Conservation (phyloP, 2,797 vertebrate genomes). For the Sciurus vulgaris region DNA sequence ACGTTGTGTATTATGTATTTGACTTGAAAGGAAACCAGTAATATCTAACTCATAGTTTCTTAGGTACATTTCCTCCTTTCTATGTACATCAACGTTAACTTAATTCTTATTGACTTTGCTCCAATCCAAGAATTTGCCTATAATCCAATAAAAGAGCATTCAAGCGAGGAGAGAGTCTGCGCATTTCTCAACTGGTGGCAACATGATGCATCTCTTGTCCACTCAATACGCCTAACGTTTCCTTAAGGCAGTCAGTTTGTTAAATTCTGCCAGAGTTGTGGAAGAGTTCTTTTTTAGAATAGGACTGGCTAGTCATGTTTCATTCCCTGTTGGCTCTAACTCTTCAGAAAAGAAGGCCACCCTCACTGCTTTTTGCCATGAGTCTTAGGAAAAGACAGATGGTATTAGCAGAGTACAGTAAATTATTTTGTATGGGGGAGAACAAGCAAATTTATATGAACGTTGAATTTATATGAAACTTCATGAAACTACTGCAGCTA, state of each 20-base stretch:
- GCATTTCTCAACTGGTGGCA: not conserved
- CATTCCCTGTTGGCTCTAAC: not conserved
- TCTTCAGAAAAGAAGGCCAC: not conserved
- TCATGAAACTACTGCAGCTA: not conserved
- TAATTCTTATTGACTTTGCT: not conserved
- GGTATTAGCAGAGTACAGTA: not conserved
- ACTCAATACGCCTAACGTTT: not conserved
- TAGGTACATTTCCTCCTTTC: not conserved
- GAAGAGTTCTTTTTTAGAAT: not conserved
- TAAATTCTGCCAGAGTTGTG: not conserved
- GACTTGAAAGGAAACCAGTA: not conserved
- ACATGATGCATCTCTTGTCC: not conserved
- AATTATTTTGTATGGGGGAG: not conserved
- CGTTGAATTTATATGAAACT: not conserved
- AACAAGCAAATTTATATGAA: not conserved
- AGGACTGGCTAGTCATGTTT: not conserved
- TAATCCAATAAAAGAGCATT: not conserved
- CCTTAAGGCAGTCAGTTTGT: not conserved
- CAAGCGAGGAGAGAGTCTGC: not conserved
- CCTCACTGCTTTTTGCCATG: not conserved
- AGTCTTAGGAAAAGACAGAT: not conserved
- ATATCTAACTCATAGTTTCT: not conserved
- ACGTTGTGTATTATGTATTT: not conserved
- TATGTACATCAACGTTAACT: not conserved
- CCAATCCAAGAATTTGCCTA: not conserved